A percentile compares a stretch with the other conserved stretches of the same genome.
Evolutionary conservation across 1,140 invertebrate genomes (phyloP).

Genomic region (Oncopodura yosiiana): DNA sequence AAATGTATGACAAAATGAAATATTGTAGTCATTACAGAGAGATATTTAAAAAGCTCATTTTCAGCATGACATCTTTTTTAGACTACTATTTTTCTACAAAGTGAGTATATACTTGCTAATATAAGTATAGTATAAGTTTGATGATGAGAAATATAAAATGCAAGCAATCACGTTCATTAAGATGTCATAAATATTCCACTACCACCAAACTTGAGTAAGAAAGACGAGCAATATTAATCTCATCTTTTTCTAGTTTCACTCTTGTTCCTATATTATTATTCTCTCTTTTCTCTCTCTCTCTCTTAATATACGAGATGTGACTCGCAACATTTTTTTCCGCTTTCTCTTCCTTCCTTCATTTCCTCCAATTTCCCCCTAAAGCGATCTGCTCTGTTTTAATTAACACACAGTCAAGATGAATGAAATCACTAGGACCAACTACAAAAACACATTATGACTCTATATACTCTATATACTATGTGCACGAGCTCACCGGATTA

Average conservation of each 20-base stretch:
- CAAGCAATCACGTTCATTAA: constrained; percentile 36
- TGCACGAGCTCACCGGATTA: too few relatives aligned
- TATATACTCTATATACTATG: too few relatives aligned
- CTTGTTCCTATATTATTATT: neutral
- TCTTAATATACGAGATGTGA: too few relatives aligned
- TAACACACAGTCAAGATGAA: too few relatives aligned
- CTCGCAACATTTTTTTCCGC: too few relatives aligned
- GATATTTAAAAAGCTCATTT: too few relatives aligned
- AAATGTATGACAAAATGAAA: too few relatives aligned
- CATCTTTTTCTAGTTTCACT: neutral
- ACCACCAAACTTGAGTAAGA: constrained; percentile 15
- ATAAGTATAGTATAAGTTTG: neutral
- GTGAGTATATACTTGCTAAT: neutral
- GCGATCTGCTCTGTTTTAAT: constrained; percentile 33
- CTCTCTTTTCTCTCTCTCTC: constrained; percentile 5
- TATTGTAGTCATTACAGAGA: too few relatives aligned
- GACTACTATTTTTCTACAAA: too few relatives aligned
- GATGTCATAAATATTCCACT: constrained; percentile 34
- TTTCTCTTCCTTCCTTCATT: constrained; percentile 29
- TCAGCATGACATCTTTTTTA: too few relatives aligned
- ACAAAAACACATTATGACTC: too few relatives aligned
- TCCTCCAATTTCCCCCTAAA: constrained; percentile 31
- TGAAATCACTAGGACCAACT: too few relatives aligned
- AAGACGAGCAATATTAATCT: constrained; percentile 11
- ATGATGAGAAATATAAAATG: constrained; percentile 25